Base-by-base conservation (phyloP, 1,140 invertebrate species). In the Brachionus sp. region DNA sequence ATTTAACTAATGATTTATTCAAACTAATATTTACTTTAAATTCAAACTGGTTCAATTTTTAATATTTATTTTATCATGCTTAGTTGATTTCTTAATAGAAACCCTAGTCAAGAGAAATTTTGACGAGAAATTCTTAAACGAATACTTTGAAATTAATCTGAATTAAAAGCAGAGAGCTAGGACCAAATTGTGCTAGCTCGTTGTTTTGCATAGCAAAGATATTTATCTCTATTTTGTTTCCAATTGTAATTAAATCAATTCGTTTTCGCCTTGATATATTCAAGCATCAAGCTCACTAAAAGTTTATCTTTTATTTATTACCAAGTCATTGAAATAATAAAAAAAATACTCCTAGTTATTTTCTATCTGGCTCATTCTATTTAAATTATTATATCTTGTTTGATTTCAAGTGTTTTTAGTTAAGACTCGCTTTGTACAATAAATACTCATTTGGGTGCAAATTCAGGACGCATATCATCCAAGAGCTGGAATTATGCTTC, bases 241-340 rank as follows among this genome's bases (percentile, higher is more conserved):
- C 64, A 66, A 66, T 66, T 66, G 50, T 66, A 66, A 66, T 66
- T 66, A 33, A 66, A 66, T 66, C 64, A 66, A 33, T 66, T 37
- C 64, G 33, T 66, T 66, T 33, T 66, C 33, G 64, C 66, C 66
- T 70, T 70, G 66, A 70, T 70, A 37, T 70, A 66, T 66, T 33
- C 25, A 66, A 33, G 13, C 29, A 35, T 57, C 50, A 57, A 57
- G 50, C 16, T 57, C 19, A 66, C 33, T 23, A 13, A 66, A 37
- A 70, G n/a, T 70, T 70, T 70, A 70, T 70, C 66, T 70, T 70
- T 70, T 70, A 70, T 70, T 70, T 70, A 70, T 70, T 70, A 70
- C 37, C 66, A 70, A 70, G 66, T 70, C 66, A 39, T 70, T 70
- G 66, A 70, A 70, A 70, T 57, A 23, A 57, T 57, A 57, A 57